Conservation (phyloP, 2,888 invertebrate genomes). For the Diaprepes abbreviatus region DNA sequence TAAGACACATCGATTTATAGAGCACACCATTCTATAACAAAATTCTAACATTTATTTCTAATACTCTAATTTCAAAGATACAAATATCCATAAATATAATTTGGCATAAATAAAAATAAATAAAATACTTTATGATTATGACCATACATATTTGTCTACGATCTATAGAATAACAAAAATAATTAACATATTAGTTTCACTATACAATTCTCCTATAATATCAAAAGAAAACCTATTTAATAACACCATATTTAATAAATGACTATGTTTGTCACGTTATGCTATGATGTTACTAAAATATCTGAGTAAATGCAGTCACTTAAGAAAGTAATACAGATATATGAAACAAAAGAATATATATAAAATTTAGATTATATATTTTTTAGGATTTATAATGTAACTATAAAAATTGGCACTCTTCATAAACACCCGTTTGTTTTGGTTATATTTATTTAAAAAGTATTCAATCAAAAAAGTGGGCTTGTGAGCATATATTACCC, state of each 20-base stretch:
- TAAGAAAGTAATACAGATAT: background rate
- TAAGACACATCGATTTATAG: constrained; percentile 29
- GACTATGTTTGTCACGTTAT: no score
- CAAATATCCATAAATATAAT: no score
- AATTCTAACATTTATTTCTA: constrained; percentile 24
- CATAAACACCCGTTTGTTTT: constrained; percentile 19
- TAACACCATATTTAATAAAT: background rate
- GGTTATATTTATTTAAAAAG: no score
- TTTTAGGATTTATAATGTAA: background rate
- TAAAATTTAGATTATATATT: background rate
- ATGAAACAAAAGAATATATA: no score
- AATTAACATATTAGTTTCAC: background rate
- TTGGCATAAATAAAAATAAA: no score
- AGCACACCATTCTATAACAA: constrained; percentile 21
- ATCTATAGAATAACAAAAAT: background rate
- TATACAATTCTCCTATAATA: background rate
- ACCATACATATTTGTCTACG: background rate
- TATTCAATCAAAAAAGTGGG: no score
- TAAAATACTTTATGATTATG: background rate
- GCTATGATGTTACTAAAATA: no score
- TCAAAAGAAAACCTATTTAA: no score
- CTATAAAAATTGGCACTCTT: constrained; percentile 7
- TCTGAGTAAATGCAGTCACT: background rate
- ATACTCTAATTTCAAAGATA: background rate
- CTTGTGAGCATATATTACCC: no score